Conservation (phyloP, 2,113 vertebrate genomes). For the Strix aluco region DNA sequence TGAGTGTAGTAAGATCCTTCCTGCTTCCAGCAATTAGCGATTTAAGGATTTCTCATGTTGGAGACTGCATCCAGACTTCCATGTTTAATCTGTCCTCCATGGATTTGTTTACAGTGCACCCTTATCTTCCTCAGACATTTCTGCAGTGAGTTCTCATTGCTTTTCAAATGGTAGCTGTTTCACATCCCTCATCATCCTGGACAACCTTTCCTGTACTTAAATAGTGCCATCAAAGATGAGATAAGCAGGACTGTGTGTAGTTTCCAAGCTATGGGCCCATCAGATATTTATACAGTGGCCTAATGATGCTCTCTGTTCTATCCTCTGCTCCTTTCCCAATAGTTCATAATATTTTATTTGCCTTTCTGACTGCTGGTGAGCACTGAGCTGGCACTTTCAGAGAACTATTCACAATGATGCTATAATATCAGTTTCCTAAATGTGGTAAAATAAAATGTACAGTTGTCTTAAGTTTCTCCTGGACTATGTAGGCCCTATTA, state of each 20-base stretch:
- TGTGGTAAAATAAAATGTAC: neutral
- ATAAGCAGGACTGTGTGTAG: neutral
- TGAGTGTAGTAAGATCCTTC: neutral
- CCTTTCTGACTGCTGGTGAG: neutral
- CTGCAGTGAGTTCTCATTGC: neutral
- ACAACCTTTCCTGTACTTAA: neutral
- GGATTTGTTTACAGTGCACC: accelerated
- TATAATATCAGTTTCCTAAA: neutral
- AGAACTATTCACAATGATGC: neutral
- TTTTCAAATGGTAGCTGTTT: accelerated
- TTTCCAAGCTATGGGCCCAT: neutral
- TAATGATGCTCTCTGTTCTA: neutral
- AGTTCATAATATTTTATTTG: neutral
- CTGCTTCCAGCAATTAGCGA: neutral
- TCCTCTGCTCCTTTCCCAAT: neutral
- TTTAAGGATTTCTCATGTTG: accelerated
- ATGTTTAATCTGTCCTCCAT: neutral
- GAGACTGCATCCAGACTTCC: neutral
- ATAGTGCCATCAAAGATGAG: neutral
- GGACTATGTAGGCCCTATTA: neutral
- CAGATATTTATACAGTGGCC: neutral
- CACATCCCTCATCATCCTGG: neutral
- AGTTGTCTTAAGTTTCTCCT: neutral
- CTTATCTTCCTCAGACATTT: neutral
- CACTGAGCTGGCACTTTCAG: neutral